Evolutionary conservation across 2,113 vertebrate species (phyloP), one percentile per base, ranked within the genome.

Genomic region (Psittacara wagleri): DNA sequence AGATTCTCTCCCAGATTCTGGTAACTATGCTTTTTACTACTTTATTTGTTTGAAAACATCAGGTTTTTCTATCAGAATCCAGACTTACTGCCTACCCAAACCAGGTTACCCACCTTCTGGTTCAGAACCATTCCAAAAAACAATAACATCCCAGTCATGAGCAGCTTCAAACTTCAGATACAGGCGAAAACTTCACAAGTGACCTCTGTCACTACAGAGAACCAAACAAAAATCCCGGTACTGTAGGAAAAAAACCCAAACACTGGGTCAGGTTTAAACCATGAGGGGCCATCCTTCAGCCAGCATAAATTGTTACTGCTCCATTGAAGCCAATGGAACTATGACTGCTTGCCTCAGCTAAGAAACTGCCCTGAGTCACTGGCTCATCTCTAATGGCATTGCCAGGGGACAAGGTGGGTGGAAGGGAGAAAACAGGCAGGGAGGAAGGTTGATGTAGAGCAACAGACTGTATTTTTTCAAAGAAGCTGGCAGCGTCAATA

Each of bases 321-420:
- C 82, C 12, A 10, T 20, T 82, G 90, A 85, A 96, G 66, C 55
- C 73, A 27, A 1, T 31, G 76, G 64, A 76, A 48, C 62, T 76
- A 3, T 33, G 90, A 94, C 92, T 55, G 20, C 39, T 82, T 73
- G 35, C 57, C 52, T 88, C 17, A 20, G 77, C 90, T 73, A 18
- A 82, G 66, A 59, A 88, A 61, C 31, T 22, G 66, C 64, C 90
- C 41, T 20, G 12, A 93, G 86, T 19, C 94, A 84, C 80, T 79
- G 77, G 62, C 90, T 94, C 86, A 43, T 76, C 77, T 84, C 86
- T 91, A 87, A 88, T 63, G 57, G 69, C 69, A 75, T 52, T 92
- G 41, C 62, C 81, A 86, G 49, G 67, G 84, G 81, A 95, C 54
- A 63, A 72, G 49, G 81, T 90, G 67, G 81, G 80, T 88, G 55